Conservation (phyloP, 2,113 vertebrate genomes). For the Semnornis frantzii region DNA sequence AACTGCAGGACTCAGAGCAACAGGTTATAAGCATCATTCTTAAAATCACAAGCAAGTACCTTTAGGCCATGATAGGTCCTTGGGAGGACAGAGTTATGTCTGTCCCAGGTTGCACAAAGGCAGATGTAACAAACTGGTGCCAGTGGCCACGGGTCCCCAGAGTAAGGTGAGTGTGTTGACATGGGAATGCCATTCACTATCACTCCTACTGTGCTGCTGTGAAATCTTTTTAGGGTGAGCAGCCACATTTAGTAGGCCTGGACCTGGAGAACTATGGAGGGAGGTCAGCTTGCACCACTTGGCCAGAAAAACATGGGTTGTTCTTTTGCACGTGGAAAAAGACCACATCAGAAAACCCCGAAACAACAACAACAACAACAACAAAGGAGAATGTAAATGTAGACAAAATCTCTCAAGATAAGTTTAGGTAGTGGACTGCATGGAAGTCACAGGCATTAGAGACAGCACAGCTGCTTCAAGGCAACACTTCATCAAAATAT, state of each 20-base stretch:
- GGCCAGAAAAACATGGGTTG: background rate
- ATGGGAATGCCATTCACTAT: background rate
- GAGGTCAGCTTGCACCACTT: background rate
- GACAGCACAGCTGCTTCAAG: background rate
- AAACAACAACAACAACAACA: background rate
- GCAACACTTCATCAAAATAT: background rate
- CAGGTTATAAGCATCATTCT: background rate
- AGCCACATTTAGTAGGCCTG: background rate
- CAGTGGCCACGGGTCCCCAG: background rate
- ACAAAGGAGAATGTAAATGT: background rate
- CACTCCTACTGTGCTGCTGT: background rate
- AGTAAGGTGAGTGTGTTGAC: background rate
- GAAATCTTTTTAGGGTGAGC: background rate
- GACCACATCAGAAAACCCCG: background rate
- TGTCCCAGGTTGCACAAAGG: background rate
- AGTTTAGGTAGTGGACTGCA: background rate
- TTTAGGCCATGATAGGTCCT: background rate
- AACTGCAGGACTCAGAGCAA: background rate
- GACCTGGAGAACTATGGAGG: background rate
- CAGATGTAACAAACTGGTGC: background rate
- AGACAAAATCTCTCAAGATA: background rate
- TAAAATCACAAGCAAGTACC: background rate
- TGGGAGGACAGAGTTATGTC: background rate
- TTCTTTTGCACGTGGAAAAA: background rate
- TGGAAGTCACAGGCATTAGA: background rate